Base-by-base conservation (phyloP, 2,113 vertebrate species). In the Gymnobelideus leadbeateri region DNA sequence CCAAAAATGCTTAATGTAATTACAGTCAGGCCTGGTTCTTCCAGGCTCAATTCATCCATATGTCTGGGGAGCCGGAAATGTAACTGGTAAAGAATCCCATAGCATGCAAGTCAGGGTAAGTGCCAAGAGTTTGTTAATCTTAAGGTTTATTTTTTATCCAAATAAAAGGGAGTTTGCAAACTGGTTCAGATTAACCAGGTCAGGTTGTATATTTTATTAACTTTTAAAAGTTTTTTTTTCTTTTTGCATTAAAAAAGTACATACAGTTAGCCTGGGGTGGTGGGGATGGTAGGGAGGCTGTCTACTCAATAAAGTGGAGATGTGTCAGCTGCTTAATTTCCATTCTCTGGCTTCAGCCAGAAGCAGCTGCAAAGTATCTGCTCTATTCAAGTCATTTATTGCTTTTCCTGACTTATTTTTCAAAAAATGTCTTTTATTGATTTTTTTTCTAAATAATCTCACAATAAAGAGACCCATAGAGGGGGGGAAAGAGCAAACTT, bases 1-100 rank as follows among this genome's bases (percentile, higher is more conserved):
- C 90, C 97, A 94, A 93, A 96, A 97, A 97, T 96, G 49, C 96
- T 98, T 98, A 96, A 97, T 98, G 92, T 98, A 98, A 98, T 98
- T 98, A 98, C 94, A 98, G 47, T 96, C 98, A 98, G 95, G 95
- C 95, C 97, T 96, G 43, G 51, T 98, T 98, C 93, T 97, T 96
- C 95, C 96, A 95, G 92, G 49, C 96, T 97, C 96, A 43, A 77
- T 95, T 98, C 94, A 94, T 97, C 96, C 97, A 50, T 53, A 92
- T 97, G 98, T 97, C 95, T 97, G 94, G 95, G 92, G 51, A 98
- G 95, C 95, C 84, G 91, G 96, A 97, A 98, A 95, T 96, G 96
- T 98, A 95, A 47, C 92, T 92, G 97, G 94, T 97, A 50, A 98
- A 98, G 97, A 96, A 98, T 96, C 95, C 94, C 47, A 25, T 96